phyloP scores from a whole-genome alignment of 2,797 vertebrate species.

The Microchirus variegatus region DNA sequence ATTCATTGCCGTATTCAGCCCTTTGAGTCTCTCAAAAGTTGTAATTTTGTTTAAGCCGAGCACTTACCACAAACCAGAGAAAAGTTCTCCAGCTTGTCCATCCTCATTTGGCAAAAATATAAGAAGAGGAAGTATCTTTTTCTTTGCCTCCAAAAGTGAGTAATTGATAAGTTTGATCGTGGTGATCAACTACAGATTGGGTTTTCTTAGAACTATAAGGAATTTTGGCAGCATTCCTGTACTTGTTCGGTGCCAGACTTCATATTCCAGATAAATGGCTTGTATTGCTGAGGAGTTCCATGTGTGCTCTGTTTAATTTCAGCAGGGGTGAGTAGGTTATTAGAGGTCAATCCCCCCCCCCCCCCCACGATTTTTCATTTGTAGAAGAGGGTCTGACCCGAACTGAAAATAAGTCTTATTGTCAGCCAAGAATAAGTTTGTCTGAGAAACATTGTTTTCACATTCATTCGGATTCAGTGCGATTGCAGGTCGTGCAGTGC shows the following conservation, averaged over 20 bases:
- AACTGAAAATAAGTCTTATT: not conserved
- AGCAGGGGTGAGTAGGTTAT: not conserved
- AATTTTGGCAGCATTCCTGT: constrained; percentile 15
- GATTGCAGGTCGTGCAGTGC: constrained; percentile 36
- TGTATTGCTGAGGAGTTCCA: constrained; percentile 2
- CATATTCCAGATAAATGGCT: constrained; percentile 3
- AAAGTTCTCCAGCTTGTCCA: constrained; percentile 43
- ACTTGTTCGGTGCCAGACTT: constrained; percentile 19
- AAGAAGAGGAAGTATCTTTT: constrained; percentile 20
- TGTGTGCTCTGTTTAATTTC: constrained; percentile 8
- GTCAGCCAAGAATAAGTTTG: constrained; percentile 8
- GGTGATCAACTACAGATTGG: constrained; percentile 2
- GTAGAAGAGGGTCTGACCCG: not conserved
- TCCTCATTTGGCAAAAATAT: constrained; percentile 32
- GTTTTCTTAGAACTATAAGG: constrained; percentile 11
- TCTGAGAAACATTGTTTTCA: constrained; percentile 22
- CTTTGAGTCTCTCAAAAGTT: constrained; percentile 65
- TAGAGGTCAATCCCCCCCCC: too few relatives aligned
- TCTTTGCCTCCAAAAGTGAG: constrained; percentile 8
- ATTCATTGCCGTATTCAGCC: constrained; percentile 66
- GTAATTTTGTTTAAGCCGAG: constrained; percentile 63
- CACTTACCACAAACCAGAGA: constrained; percentile 42
- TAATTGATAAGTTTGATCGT: constrained; percentile 24
- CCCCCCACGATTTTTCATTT: too few relatives aligned
- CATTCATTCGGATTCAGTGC: constrained; percentile 25